phyloP scores from a whole-genome alignment of 2,888 invertebrate species.

The Diplazon laetatorius region DNA sequence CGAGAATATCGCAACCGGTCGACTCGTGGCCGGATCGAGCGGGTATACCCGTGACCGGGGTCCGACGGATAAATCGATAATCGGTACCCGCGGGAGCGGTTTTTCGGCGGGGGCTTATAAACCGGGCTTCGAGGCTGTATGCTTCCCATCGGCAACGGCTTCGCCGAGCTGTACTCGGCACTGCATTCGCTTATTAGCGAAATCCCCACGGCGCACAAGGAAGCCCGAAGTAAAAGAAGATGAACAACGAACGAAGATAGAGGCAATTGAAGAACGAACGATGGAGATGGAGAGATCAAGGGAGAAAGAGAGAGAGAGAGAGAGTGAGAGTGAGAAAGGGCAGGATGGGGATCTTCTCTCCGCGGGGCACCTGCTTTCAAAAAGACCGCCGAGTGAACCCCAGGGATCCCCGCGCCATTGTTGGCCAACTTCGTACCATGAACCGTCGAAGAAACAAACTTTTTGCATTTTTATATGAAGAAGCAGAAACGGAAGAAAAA shows the following conservation, averaged over 20 bases:
- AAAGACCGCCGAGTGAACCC: constrained; percentile 55
- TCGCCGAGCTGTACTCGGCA: constrained; percentile 52
- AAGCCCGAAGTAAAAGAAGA: constrained; percentile 37
- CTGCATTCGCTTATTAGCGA: constrained; percentile 74
- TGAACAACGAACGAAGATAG: constrained; percentile 45
- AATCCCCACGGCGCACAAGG: constrained; percentile 68
- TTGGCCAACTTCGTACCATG: constrained; percentile 37
- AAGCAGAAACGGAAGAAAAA: too few species aligned
- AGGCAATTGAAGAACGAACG: constrained; percentile 25
- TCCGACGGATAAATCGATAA: constrained; percentile 71
- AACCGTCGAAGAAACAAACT: constrained; percentile 25
- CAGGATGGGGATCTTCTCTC: constrained; percentile 6
- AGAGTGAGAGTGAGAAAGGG: too few species aligned
- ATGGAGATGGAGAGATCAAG: constrained; percentile 22
- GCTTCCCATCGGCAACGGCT: constrained; percentile 49
- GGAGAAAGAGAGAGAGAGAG: constrained; percentile 25
- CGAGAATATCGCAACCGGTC: constrained; percentile 28
- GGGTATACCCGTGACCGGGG: constrained; percentile 32
- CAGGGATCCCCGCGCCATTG: constrained; percentile 44
- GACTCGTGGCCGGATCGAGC: constrained; percentile 41
- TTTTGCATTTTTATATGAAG: constrained; percentile 3
- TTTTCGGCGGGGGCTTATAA: constrained; percentile 53
- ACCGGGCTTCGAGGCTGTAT: constrained; percentile 34
- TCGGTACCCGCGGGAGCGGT: constrained; percentile 60
- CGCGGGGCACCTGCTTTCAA: constrained; percentile 53